Percentiles rank a stretch among this genome's conserved stretches.
Conservation (phyloP, 2,113 vertebrate species). For the Myrmophylax atrothorax region DNA sequence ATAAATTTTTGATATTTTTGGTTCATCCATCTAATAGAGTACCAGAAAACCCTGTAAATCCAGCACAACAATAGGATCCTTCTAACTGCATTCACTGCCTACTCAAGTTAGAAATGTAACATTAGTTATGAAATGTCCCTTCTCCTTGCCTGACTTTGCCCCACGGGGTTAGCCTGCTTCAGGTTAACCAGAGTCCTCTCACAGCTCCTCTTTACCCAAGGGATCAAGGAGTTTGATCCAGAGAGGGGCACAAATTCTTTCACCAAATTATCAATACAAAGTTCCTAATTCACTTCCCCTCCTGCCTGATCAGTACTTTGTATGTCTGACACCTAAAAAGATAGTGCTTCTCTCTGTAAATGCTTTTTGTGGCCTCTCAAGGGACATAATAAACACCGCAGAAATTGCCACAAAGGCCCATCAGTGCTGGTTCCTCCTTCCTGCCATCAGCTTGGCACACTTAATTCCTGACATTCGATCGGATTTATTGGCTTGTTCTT, state of each 20-base stretch:
- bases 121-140: background rate
- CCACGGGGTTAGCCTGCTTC: background rate
- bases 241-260: background rate
- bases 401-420: background rate
- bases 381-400: background rate
- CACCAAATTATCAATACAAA: background rate
- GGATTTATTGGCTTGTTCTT: background rate
- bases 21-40: background rate
- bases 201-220: background rate
- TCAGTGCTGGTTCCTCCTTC: background rate
- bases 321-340: background rate
- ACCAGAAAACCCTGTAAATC: background rate
- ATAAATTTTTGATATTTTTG: background rate
- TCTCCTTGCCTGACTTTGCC: background rate
- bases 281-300: background rate
- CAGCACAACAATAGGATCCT: background rate
- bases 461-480: background rate
- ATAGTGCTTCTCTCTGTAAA: background rate
- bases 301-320: background rate
- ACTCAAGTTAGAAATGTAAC: background rate
- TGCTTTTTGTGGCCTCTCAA: background rate
- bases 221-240: background rate
- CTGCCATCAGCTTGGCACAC: background rate
- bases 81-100: background rate
- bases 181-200: background rate